Evolutionary conservation across 2,888 invertebrate species (phyloP).

Genomic region (Hirtodrosophila cameraria): DNA sequence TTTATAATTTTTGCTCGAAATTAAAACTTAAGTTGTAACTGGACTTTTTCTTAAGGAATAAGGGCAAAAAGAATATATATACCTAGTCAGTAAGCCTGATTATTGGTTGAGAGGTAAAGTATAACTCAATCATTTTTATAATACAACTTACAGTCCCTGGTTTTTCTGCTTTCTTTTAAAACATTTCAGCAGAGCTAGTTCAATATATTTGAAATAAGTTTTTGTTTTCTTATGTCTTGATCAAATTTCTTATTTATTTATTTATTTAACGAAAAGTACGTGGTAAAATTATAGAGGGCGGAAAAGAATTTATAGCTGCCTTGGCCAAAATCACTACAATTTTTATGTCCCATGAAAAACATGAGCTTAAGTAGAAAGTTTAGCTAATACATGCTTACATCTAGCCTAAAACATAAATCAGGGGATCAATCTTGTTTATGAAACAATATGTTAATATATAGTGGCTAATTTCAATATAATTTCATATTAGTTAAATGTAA

Average conservation of each 20-base stretch:
- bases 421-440: neutral
- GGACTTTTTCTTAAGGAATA: too few species aligned
- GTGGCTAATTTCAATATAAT: constrained; percentile 7
- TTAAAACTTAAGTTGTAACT: too few species aligned
- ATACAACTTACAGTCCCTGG: too few species aligned
- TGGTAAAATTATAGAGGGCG: neutral
- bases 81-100: too few species aligned
- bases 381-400: constrained; percentile 7
- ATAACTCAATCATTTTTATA: too few species aligned
- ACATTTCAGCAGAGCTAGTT: neutral
- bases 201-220: neutral
- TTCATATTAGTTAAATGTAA: constrained; percentile 27
- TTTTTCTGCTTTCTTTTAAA: too few species aligned
- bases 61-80: too few species aligned
- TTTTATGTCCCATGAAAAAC: constrained; percentile 1
- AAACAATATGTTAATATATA: constrained; percentile 7
- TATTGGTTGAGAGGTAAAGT: too few species aligned
- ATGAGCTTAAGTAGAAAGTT: neutral
- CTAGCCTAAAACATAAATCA: neutral
- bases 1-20: too few species aligned
- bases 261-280: constrained; percentile 10
- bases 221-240: neutral
- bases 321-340: constrained; percentile 1
- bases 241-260: constrained; percentile 25
- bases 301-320: constrained; percentile 17